These are phyloP conservation scores for Melanerpes aurifrons DNA, from an alignment of 2,113 vertebrate species.

Conservation along the genomic window DNA sequence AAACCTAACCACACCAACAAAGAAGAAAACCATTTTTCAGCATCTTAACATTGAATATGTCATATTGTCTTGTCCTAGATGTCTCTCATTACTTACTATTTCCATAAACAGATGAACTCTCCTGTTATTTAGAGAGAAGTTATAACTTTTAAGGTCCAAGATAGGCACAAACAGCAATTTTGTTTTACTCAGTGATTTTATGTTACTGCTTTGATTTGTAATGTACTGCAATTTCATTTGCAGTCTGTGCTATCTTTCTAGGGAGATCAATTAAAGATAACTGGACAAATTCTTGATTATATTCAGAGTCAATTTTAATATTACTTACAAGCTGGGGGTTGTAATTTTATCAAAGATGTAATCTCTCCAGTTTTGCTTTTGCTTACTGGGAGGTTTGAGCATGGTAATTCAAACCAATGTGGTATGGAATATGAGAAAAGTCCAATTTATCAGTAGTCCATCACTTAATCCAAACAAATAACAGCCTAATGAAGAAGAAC, in stretches of 20 bases:
- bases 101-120: not conserved
- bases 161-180: slow-evolving; percentile 12
- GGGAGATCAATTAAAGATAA: slow-evolving; percentile 76
- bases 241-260: slow-evolving; percentile 49
- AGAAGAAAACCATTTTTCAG: not conserved
- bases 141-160: slow-evolving; percentile 1
- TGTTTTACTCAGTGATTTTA: slow-evolving; percentile 38
- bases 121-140: not conserved
- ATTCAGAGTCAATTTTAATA: slow-evolving; percentile 72
- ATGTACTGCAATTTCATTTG: slow-evolving; percentile 39
- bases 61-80: not conserved
- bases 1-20: not conserved
- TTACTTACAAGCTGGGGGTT: slow-evolving; percentile 48
- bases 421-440: slow-evolving; percentile 37
- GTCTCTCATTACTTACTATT: not conserved
- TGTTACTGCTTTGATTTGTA: slow-evolving; percentile 42
- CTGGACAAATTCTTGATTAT: slow-evolving; percentile 65
- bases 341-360: slow-evolving; percentile 64
- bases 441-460: slow-evolving; percentile 36
- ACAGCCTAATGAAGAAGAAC: slow-evolving; percentile 43
- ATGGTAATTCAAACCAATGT: slow-evolving; percentile 52
- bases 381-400: slow-evolving; percentile 35
- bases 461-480: slow-evolving; percentile 63
- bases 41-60: not conserved
- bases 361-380: slow-evolving; percentile 62